phyloP scores from a whole-genome alignment of 35 echinoderm and acorn worm genomes.

The Anneissia japonica region DNA sequence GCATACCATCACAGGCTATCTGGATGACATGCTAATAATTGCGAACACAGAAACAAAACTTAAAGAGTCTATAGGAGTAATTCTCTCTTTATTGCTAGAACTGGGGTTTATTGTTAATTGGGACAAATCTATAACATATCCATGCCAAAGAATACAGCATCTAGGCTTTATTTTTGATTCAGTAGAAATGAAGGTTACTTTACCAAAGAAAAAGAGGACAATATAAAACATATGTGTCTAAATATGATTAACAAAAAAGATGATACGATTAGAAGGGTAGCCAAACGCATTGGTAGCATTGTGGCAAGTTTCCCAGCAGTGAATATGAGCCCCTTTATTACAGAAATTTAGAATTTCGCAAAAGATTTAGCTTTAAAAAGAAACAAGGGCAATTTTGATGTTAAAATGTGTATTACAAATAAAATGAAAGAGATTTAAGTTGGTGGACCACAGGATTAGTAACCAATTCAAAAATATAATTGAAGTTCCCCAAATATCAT shows the following conservation, averaged over 20 bases:
- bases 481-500: neutral
- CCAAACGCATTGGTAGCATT: constrained; percentile 5
- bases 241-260: neutral
- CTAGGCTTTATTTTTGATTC: constrained; percentile 20
- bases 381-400: constrained; percentile 53
- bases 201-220: neutral
- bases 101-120: too few relatives aligned
- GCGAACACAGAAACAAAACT: too few relatives aligned
- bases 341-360: neutral
- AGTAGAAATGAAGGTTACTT: constrained; percentile 5
- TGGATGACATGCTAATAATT: too few relatives aligned
- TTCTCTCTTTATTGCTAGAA: too few relatives aligned
- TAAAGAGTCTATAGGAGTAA: too few relatives aligned
- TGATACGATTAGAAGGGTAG: constrained; percentile 5
- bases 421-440: neutral
- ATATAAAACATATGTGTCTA: neutral
- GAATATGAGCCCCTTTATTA: constrained; percentile 13
- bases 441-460: constrained; percentile 34
- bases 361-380: neutral
- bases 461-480: neutral
- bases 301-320: constrained; percentile 26
- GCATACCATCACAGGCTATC: neutral
- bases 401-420: neutral
- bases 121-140: too few relatives aligned
- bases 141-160: constrained; percentile 6